A percentile compares a stretch with the other conserved stretches of the same genome.
Evolutionary conservation across 2,797 vertebrate species (phyloP).

Genomic region (Enoplosus armatus): DNA sequence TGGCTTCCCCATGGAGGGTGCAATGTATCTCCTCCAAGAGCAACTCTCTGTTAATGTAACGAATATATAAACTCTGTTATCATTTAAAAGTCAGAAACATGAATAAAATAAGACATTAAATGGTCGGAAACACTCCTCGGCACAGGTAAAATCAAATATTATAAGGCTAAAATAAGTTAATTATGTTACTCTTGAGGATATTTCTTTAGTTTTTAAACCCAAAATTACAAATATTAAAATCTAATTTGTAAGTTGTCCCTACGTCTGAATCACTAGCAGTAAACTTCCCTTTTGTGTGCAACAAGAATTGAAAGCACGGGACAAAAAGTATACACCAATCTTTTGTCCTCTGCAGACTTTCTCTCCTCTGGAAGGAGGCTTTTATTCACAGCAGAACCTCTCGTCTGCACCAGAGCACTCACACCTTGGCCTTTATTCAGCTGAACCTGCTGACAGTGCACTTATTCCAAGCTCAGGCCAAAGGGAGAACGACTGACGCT

Average conservation of each 20-base stretch:
- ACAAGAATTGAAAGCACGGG: background rate
- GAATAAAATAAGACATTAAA: background rate
- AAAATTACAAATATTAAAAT: background rate
- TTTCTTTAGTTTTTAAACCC: background rate
- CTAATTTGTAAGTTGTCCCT: background rate
- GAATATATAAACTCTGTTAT: background rate
- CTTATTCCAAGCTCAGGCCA: constrained; percentile 10
- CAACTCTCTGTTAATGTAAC: background rate
- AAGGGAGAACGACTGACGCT: background rate
- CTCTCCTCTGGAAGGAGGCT: constrained; percentile 9
- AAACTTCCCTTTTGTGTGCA: too few species aligned
- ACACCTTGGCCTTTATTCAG: constrained; percentile 1
- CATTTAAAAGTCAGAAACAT: constrained; percentile 6
- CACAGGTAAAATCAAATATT: background rate
- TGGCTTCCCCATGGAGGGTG: constrained; percentile 6
- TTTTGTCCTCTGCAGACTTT: constrained; percentile 4
- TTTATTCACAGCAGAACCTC: background rate
- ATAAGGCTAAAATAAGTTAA: background rate
- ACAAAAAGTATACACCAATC: background rate
- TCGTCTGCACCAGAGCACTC: background rate
- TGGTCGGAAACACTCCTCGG: background rate
- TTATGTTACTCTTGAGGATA: background rate
- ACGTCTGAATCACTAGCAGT: background rate
- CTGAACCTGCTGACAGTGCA: background rate
- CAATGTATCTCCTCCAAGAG: constrained; percentile 22